phyloP scores from a whole-genome alignment of 2,888 invertebrate genomes.

The Bruchidius siliquastri region DNA sequence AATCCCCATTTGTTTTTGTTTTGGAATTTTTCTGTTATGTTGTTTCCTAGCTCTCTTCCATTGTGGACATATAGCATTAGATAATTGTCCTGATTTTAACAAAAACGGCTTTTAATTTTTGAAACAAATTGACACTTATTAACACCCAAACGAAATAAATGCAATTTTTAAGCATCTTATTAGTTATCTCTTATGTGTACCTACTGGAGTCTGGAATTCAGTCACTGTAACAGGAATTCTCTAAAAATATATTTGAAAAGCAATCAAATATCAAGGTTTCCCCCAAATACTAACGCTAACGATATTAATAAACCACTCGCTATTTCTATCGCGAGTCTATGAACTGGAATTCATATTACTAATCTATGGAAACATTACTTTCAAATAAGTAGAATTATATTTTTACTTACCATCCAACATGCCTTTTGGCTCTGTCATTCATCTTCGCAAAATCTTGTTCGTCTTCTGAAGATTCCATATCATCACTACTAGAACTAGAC shows the following conservation, averaged over 20 bases:
- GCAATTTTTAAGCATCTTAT: neutral
- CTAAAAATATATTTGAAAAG: neutral
- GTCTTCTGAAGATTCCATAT: conserved; percentile 19
- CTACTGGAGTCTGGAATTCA: no score
- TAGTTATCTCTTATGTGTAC: no score
- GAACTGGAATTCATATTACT: neutral
- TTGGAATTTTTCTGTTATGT: no score
- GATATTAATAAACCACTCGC: neutral
- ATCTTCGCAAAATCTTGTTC: conserved; percentile 17
- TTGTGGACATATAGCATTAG: no score
- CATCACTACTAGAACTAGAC: conserved; percentile 9
- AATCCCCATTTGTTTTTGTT: no score
- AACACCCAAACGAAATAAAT: no score
- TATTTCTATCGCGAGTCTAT: neutral
- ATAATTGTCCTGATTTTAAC: no score
- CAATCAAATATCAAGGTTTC: neutral
- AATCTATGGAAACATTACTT: no score
- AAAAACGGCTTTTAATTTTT: no score
- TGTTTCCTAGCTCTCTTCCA: no score
- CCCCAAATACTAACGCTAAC: neutral
- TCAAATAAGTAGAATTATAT: neutral
- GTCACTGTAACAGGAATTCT: neutral
- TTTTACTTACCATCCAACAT: conserved; percentile 28
- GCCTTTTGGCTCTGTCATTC: conserved; percentile 20
- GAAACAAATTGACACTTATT: no score